Evolutionary conservation across 2,888 invertebrate genomes (phyloP), one percentile per base, ranked within the genome.

Genomic region (Brenthis ino): DNA sequence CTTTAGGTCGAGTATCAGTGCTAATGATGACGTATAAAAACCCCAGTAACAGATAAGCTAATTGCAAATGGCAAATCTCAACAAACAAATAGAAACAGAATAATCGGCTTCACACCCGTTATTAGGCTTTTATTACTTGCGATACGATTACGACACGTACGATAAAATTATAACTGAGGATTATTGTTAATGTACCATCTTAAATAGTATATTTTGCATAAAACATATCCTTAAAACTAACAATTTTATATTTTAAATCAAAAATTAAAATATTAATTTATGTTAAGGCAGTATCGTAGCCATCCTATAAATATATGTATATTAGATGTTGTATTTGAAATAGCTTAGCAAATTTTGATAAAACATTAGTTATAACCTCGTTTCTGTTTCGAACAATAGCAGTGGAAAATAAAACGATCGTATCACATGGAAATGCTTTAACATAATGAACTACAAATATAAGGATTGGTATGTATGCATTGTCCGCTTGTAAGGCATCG

Each of bases 71-170:
- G 79, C 79, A 75, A 71, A 67, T 81, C 76, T 76, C 73, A 67
- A 77, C 77, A 76, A 82, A 82, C 81, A 82, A 80, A 80, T 79
- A 77, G 79, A 80, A 86, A 85, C 86, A 81, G 77, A 76, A 84
- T 83, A 83, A 79, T 75, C 74, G 70, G 74, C 76, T 81, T 82
- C 78, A 78, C 77, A 76, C 79, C 72, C 74, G 58, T 48, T 56
- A 24, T 60, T 60, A n/a, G 64, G 20, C 47, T 14, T 69, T 76
- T 75, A 76, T 14, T 33, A 16, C 24, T 8, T 1, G 70, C 76
- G 76, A 73, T 57, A 67, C 64, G 70, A 58, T 28, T 53, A 63
- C 60, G 60, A 60, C n/a, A 28, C 50, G n/a, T 60, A 50, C n/a
- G 28, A 11, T 33, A 3, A 50, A 16, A 14, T 28, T 33, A 60